Base-by-base conservation (phyloP, 2,888 invertebrate species). In the Synergus japonicus region DNA sequence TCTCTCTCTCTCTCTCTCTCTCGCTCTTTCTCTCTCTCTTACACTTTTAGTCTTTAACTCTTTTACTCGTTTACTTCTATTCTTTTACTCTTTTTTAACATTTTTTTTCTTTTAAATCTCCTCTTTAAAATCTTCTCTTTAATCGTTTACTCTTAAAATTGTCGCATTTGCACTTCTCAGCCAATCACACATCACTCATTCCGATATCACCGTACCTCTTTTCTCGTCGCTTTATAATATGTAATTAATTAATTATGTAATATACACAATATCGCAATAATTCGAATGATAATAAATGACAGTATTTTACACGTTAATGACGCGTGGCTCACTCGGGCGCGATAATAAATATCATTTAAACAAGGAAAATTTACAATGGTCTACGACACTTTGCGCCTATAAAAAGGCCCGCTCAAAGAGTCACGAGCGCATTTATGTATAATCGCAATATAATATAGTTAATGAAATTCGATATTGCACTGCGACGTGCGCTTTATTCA, bases 261-360 rank as follows among this genome's bases (percentile, higher is more conserved):
- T 89, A 89, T 91, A 91, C 91, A 91, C 89, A 90, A 87, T 89
- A 87, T 88, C 89, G 89, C 90, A 87, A 89, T 91, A 89, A 87
- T 89, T 89, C 89, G 91, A 91, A 89, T 90, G 91, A 89, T 89
- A 89, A 87, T 85, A 88, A 90, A 90, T 91, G 91, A 90, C 89
- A 89, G 86, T 92, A 91, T 92, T 91, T 91, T 91, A 92, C 91
- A 92, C 87, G 88, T 89, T 89, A 90, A 90, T 89, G 90, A 90
- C 90, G 88, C 88, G 85, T 86, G 85, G 86, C 88, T 89, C 88
- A 88, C 86, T 86, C 87, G 86, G 86, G 86, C 88, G 89, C 88
- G 86, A 86, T 87, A 92, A 92, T 91, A 91, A 91, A 91, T 91
- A 91, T 88, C 87, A 87, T 89, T 86, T 87, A 89, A 89, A 89